Percentiles rank a stretch among this genome's conserved stretches.
Evolutionary conservation across 53 echinoderm and acorn worm genomes (phyloP).

Genomic region (Temnopleurus reevesii): DNA sequence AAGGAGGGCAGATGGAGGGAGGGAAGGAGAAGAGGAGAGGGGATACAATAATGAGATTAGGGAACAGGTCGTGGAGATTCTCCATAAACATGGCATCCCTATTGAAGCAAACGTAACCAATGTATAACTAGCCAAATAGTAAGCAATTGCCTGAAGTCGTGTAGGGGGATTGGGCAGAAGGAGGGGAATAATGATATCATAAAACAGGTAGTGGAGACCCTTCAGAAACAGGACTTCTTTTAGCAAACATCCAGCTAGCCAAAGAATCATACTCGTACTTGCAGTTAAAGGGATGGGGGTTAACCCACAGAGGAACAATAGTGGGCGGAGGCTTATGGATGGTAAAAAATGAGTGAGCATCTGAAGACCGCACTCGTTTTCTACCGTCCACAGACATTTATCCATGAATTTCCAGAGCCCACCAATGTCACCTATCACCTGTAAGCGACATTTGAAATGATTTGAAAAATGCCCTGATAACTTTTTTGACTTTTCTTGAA

Average conservation of each 20-base stretch:
- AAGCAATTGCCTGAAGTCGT: constrained; percentile 34
- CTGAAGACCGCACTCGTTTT: too few species aligned
- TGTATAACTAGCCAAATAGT: constrained; percentile 97
- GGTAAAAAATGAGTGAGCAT: too few species aligned
- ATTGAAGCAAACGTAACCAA: constrained; percentile 84
- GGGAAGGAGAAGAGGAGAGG: too few species aligned
- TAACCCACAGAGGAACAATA: too few species aligned
- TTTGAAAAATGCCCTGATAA: too few species aligned
- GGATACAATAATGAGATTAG: constrained; percentile 87
- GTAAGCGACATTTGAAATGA: too few species aligned
- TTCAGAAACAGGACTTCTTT: constrained; percentile 96
- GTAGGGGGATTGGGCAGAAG: background rate
- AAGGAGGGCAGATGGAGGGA: background rate
- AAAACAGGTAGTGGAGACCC: constrained; percentile 80
- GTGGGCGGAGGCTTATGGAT: too few species aligned
- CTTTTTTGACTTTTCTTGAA: too few species aligned
- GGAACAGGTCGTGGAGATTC: constrained; percentile 80
- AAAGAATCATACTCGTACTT: constrained; percentile 96
- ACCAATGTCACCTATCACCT: too few species aligned
- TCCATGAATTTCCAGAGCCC: too few species aligned
- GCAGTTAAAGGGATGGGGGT: background rate
- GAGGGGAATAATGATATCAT: constrained; percentile 81
- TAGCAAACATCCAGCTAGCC: constrained; percentile 87
- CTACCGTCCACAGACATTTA: too few species aligned
- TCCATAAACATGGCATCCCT: constrained; percentile 98